Conservation (phyloP, 2,888 invertebrate species). For the Lasioglossum malachurum region DNA sequence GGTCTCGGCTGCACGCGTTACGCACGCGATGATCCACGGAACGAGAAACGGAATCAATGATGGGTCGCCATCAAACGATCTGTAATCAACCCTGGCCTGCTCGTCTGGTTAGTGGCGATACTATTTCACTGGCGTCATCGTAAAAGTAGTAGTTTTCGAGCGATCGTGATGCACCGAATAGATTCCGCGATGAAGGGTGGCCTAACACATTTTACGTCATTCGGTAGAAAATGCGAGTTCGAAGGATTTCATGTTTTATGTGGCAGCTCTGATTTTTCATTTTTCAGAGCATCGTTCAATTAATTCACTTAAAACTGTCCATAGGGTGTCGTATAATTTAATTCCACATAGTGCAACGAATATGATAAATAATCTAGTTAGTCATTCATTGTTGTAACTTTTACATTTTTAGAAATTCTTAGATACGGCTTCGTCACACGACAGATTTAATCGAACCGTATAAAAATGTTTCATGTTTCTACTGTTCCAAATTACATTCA, state of each 20-base stretch:
- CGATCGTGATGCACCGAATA: too few species aligned
- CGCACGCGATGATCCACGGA: neutral
- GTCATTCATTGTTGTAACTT: neutral
- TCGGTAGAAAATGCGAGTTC: neutral
- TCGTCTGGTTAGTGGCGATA: neutral
- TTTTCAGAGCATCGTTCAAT: neutral
- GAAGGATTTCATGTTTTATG: neutral
- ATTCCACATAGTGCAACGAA: neutral
- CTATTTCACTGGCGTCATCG: neutral
- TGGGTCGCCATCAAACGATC: constrained; percentile 24
- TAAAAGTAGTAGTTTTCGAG: neutral
- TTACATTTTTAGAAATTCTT: neutral
- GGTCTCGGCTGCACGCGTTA: neutral
- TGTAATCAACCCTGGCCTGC: constrained; percentile 8
- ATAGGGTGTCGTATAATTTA: neutral
- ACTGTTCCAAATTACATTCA: too few species aligned
- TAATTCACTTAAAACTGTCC: neutral
- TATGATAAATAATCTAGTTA: neutral
- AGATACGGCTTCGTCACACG: neutral
- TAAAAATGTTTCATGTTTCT: too few species aligned
- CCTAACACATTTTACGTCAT: neutral
- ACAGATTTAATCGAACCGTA: too few species aligned
- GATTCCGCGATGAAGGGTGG: neutral
- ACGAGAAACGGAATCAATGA: constrained; percentile 3
- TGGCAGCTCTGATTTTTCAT: too few species aligned